Evolutionary conservation across 2,797 vertebrate genomes (phyloP).

Genomic region (Eulemur albifrons): DNA sequence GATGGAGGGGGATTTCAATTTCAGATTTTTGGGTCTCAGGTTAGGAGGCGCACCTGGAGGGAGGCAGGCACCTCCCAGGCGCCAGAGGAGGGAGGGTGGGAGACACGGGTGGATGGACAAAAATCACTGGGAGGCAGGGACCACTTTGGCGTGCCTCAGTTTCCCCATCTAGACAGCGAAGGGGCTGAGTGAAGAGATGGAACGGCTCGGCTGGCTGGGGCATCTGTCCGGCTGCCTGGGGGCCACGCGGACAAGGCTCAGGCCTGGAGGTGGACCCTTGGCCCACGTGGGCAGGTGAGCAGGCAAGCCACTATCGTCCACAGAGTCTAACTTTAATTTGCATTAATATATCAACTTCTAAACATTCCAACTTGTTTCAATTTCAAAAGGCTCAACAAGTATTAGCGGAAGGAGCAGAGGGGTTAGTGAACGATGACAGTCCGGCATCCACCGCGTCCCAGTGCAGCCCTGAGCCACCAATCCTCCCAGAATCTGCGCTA

Average conservation of each 20-base stretch:
- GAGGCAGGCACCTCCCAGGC: neutral
- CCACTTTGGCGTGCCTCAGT: too few species aligned
- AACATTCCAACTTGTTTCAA: neutral
- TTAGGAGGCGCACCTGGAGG: neutral
- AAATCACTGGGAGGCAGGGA: neutral
- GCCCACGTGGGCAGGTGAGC: neutral
- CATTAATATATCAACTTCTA: neutral
- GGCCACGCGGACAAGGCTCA: rapidly evolving
- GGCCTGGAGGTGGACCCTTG: neutral
- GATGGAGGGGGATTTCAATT: slow-evolving; percentile 9
- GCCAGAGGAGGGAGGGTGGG: neutral
- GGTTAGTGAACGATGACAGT: neutral
- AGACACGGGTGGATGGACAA: neutral
- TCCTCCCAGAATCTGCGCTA: neutral
- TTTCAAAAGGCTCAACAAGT: neutral
- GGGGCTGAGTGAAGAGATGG: neutral
- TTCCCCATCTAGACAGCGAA: neutral
- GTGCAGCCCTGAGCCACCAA: rapidly evolving
- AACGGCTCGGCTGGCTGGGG: neutral
- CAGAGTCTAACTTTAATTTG: neutral
- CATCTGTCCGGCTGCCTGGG: neutral
- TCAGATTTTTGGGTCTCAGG: slow-evolving; percentile 44
- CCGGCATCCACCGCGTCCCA: rapidly evolving
- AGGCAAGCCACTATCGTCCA: too few species aligned
- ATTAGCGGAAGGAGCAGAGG: neutral